Evolutionary conservation across 2,113 vertebrate species (phyloP).

Genomic region (Nerophis lumbriciformis): DNA sequence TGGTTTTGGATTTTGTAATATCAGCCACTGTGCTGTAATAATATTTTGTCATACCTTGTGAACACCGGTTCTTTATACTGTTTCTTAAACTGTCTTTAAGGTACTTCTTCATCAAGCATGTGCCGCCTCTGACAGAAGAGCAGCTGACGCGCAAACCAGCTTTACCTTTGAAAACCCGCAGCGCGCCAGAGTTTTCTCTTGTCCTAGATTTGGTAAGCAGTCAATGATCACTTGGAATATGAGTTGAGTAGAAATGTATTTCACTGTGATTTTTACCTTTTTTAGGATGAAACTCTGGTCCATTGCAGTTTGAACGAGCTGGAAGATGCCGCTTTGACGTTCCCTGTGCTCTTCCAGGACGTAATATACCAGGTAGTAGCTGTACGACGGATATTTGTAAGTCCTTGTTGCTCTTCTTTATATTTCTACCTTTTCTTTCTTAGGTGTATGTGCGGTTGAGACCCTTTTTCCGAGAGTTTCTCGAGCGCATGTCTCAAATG

Average conservation of each 20-base stretch:
- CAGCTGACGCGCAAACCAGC: constrained; percentile 96
- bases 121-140: constrained; percentile 95
- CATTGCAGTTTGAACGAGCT: constrained; percentile 98
- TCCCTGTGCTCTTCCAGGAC: constrained; percentile 98
- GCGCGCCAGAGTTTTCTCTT: constrained; percentile 96
- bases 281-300: constrained; percentile 95
- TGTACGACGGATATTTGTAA: neutral
- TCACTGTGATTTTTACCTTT: constrained; percentile 5
- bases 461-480: constrained; percentile 97
- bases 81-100: constrained; percentile 52
- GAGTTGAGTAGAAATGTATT: neutral
- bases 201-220: constrained; percentile 89
- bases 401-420: neutral
- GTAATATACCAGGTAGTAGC: constrained; percentile 95
- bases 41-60: too few relatives aligned
- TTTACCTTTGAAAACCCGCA: constrained; percentile 95
- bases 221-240: neutral
- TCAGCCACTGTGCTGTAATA: neutral
- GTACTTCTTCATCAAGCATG: constrained; percentile 98
- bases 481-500: constrained; percentile 97
- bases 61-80: too few relatives aligned
- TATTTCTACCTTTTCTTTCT: neutral
- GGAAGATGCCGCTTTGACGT: constrained; percentile 96
- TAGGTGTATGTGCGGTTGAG: constrained; percentile 97
- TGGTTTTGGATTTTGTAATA: too few relatives aligned